Conservation (phyloP, 2,113 vertebrate genomes). For the Microcebus tavaratra region DNA sequence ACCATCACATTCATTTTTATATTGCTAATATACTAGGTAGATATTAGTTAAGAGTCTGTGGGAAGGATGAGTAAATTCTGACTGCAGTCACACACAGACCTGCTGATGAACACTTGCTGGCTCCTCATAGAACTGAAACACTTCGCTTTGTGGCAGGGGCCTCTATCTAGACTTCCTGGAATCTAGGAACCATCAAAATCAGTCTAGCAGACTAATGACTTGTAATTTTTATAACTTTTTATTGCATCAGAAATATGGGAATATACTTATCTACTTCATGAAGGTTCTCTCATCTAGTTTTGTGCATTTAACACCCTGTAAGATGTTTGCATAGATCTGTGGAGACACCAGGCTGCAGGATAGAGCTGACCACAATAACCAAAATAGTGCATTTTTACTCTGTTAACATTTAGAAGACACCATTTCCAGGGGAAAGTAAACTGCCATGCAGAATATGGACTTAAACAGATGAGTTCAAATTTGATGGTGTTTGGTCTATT, state of each 20-base stretch:
- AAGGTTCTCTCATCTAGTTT: background rate
- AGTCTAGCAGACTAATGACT: background rate
- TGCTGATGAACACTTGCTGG: background rate
- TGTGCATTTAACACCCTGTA: background rate
- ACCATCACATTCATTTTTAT: background rate
- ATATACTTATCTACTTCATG: background rate
- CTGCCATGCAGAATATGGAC: background rate
- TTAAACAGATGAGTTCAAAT: conserved; percentile 15
- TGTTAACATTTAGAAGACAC: background rate
- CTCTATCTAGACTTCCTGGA: background rate
- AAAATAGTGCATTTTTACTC: background rate
- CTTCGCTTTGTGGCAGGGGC: background rate
- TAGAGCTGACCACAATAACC: background rate
- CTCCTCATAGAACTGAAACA: background rate
- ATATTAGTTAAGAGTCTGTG: background rate
- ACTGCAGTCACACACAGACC: background rate
- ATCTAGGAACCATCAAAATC: background rate
- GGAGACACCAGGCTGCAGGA: background rate
- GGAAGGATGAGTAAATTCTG: background rate
- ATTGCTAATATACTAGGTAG: background rate
- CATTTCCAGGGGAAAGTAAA: background rate
- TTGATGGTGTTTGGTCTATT: background rate
- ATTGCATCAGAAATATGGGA: background rate
- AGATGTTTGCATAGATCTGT: background rate
- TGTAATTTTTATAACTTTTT: background rate